These are phyloP conservation scores for Trissolcus brochymenae DNA, from an alignment of 2,888 invertebrate species.

Conservation along the genomic window DNA sequence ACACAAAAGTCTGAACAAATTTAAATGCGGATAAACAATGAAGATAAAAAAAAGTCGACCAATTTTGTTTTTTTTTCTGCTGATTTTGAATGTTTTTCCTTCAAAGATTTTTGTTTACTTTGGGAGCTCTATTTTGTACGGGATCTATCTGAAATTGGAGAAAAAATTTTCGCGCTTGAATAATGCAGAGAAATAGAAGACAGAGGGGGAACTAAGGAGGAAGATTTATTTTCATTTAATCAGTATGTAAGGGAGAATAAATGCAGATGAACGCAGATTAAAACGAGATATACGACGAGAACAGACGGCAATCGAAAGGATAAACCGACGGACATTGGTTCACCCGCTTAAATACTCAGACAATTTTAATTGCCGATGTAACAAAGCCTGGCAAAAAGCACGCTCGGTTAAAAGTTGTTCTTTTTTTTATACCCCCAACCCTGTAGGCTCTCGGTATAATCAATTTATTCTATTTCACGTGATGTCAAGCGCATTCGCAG, in stretches of 20 bases:
- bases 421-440: neutral
- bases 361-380: conserved; percentile 15
- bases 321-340: conserved; percentile 3
- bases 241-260: neutral
- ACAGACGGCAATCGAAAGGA: conserved; percentile 3
- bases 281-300: neutral
- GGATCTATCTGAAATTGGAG: neutral
- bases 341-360: neutral
- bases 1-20: conserved; percentile 1
- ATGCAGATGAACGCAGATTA: neutral
- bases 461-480: conserved; percentile 38
- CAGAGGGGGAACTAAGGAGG: too few relatives aligned
- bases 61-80: neutral
- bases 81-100: neutral
- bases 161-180: neutral
- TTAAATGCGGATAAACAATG: neutral
- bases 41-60: neutral
- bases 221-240: too few relatives aligned
- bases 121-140: neutral
- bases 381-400: conserved; percentile 22
- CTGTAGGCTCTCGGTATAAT: conserved; percentile 7
- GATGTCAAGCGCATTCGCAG: conserved; percentile 37
- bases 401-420: conserved; percentile 15
- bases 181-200: neutral
- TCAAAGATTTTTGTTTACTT: neutral